These are phyloP conservation scores for Sphyrna mokarran DNA, from an alignment of 2,113 vertebrate genomes.

Conservation along the genomic window DNA sequence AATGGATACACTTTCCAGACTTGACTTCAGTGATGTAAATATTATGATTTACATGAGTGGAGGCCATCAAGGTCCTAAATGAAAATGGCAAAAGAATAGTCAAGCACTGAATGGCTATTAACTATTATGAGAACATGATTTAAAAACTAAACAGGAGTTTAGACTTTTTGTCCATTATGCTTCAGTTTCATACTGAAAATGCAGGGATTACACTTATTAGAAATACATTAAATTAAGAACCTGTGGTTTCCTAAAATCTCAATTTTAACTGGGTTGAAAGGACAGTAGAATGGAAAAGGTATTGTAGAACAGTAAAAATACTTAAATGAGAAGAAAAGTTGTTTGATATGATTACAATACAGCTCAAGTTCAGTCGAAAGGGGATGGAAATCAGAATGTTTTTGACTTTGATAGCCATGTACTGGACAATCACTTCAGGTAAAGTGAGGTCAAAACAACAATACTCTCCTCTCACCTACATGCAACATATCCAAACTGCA, in stretches of 20 bases:
- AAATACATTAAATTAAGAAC: background rate
- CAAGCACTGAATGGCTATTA: background rate
- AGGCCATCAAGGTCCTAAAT: constrained; percentile 86
- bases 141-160: background rate
- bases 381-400: constrained; percentile 27
- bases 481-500: background rate
- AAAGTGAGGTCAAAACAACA: background rate
- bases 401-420: constrained; percentile 6
- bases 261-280: background rate
- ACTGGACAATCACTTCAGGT: background rate
- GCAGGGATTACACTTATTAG: background rate
- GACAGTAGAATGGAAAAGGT: background rate
- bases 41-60: constrained; percentile 98
- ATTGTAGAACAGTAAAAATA: background rate
- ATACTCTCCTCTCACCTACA: background rate
- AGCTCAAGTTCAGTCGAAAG: background rate
- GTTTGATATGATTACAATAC: background rate
- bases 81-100: constrained; percentile 37
- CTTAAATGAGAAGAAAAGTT: background rate
- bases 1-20: constrained; percentile 95
- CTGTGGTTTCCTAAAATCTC: background rate
- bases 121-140: background rate
- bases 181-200: background rate
- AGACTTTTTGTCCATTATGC: background rate
- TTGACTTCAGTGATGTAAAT: constrained; percentile 99